Evolutionary conservation across 2,797 vertebrate species (phyloP).

Genomic region (Furcifer pardalis): DNA sequence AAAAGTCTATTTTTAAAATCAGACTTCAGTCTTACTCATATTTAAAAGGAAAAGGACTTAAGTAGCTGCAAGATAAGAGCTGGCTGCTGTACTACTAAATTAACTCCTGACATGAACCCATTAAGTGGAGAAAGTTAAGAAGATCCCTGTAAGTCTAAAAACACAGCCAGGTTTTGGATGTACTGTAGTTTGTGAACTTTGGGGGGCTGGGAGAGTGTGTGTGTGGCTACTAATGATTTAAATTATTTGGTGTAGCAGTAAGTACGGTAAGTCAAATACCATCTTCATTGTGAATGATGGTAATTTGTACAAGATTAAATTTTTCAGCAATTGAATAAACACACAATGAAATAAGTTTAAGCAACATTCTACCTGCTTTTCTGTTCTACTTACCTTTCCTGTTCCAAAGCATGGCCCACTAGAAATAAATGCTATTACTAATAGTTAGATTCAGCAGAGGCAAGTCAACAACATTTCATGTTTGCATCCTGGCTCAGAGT

Average conservation of each 20-base stretch:
- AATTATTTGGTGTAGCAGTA: not conserved
- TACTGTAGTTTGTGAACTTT: not conserved
- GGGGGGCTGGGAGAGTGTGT: not conserved
- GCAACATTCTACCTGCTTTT: not conserved
- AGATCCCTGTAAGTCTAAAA: not conserved
- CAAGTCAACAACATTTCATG: not conserved
- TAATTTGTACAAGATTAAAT: not conserved
- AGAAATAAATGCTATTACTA: not conserved
- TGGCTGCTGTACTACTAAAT: not conserved
- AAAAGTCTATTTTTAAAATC: constrained; percentile 32
- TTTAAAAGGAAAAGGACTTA: not conserved
- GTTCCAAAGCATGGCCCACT: not conserved
- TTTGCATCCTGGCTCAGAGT: not conserved
- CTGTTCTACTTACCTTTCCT: not conserved
- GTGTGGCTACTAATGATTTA: not conserved
- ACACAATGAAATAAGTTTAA: not conserved
- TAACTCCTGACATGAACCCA: not conserved
- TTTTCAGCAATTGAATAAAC: not conserved
- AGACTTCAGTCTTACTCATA: not conserved
- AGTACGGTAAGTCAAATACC: not conserved
- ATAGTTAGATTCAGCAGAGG: not conserved
- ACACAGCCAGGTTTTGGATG: not conserved
- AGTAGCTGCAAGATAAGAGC: constrained; percentile 11
- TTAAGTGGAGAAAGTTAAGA: constrained; percentile 2
- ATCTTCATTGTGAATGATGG: not conserved